Percentiles rank a stretch among this genome's conserved stretches.
Conservation (phyloP, 2,797 vertebrate species). For the Myotis findleyi region DNA sequence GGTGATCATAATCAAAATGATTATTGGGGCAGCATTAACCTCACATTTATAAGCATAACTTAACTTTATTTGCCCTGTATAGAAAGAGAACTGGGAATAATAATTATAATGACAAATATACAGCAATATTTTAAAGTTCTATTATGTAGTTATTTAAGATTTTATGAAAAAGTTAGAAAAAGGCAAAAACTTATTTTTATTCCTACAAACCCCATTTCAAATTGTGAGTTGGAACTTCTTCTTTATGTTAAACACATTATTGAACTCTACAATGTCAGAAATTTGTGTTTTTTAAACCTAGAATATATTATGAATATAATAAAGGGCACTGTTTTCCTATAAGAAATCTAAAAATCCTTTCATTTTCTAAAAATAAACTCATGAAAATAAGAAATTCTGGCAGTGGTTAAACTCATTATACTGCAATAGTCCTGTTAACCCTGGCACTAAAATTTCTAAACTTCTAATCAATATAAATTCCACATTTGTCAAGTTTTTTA, state of each 20-base stretch:
- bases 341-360: neutral
- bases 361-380: slow-evolving; percentile 29
- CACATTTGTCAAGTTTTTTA: slow-evolving; percentile 40
- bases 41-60: neutral
- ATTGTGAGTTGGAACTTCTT: neutral
- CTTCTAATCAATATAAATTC: slow-evolving; percentile 19
- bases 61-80: neutral
- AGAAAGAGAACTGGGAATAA: neutral
- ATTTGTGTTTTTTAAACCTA: slow-evolving; percentile 13
- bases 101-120: neutral
- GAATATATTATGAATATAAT: neutral
- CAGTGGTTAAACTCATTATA: neutral
- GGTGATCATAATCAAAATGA: neutral
- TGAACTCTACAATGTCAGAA: neutral
- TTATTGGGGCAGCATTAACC: neutral
- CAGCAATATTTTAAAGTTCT: neutral
- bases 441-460: neutral
- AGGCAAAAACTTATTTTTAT: neutral
- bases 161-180: slow-evolving; percentile 24
- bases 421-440: neutral
- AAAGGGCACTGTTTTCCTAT: neutral
- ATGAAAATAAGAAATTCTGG: neutral
- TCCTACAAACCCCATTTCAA: neutral
- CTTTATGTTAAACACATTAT: neutral
- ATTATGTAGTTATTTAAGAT: neutral